Evolutionary conservation across 2,888 invertebrate genomes (phyloP), one percentile per base, ranked within the genome.

Genomic region (Epirrita christyi): DNA sequence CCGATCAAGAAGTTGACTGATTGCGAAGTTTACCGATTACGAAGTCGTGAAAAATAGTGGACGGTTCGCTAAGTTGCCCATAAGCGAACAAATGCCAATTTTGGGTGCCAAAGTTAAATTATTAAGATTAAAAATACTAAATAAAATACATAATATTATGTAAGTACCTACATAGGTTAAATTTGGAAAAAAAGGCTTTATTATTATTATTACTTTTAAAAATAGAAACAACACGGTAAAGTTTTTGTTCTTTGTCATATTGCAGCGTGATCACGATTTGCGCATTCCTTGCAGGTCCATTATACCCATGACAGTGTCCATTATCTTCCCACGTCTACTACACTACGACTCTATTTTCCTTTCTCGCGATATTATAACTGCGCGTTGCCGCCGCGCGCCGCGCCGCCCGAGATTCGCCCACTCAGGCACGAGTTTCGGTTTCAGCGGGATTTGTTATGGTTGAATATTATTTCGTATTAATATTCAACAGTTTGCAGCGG

Each of bases 401-500:
- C 37, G n/a, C n/a, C n/a, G n/a, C n/a, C n/a, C 57, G 67, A 66
- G 70, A 74, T 80, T 80, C 70, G 75, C 73, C 72, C 64, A 73
- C 74, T 75, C 70, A 65, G 67, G 67, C 72, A 74, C 75, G 71
- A 71, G 73, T 69, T 73, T 75, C 66, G 62, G 71, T 78, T 77
- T 79, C 71, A 75, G 75, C 62, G 66, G 70, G 72, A 77, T 80
- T 81, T 81, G 76, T 83, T 83, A 61, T 60, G 66, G 75, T 68
- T n/a, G 73, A 80, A 85, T 83, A 83, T 83, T 82, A 84, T 86
- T 85, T 83, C 68, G 73, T 84, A 84, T 89, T 85, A 89, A 89
- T 89, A 90, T 91, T 88, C 85, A 91, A 85, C 88, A 87, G 86
- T 86, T 86, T 86, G 83, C 83, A 81, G 76, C 73, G 72, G 77